Percentiles rank a stretch among this genome's conserved stretches.
Conservation (phyloP, 1,140 invertebrate genomes). For the Pomacea maculata region DNA sequence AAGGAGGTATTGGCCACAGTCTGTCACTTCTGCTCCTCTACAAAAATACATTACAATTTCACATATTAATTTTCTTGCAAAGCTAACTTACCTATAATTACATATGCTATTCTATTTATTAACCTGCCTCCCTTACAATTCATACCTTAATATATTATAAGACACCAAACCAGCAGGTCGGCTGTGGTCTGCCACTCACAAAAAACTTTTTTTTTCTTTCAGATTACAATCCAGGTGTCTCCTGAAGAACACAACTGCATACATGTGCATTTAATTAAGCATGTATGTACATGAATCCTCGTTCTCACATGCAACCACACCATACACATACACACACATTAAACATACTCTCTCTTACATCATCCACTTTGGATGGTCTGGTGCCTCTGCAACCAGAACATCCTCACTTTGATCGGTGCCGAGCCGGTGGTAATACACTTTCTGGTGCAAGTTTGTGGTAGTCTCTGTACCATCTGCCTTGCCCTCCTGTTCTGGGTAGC, state of each 20-base stretch:
- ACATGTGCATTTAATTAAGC: no score
- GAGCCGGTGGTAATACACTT: constrained; percentile 91
- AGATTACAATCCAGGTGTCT: no score
- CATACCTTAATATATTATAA: no score
- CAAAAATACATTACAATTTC: constrained; percentile 43
- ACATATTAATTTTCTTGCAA: neutral
- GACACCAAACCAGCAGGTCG: no score
- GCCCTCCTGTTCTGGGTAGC: constrained; percentile 82
- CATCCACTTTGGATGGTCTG: constrained; percentile 89
- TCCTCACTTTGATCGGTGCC: constrained; percentile 89
- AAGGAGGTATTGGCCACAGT: constrained; percentile 90
- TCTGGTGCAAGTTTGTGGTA: constrained; percentile 86
- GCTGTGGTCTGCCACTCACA: no score
- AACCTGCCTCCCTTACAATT: no score
- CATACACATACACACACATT: neutral
- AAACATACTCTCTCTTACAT: constrained; percentile 73
- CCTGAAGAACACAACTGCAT: no score
- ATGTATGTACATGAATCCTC: neutral
- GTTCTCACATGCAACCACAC: neutral
- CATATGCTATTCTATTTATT: no score
- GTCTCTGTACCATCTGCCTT: constrained; percentile 91
- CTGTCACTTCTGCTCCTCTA: constrained; percentile 83
- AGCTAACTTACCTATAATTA: no score
- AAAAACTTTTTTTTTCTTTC: no score
- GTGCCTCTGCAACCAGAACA: constrained; percentile 89